Percentiles rank a stretch among this genome's conserved stretches.
Evolutionary conservation across 2,888 invertebrate species (phyloP).

Genomic region (Limnephilus auricula): DNA sequence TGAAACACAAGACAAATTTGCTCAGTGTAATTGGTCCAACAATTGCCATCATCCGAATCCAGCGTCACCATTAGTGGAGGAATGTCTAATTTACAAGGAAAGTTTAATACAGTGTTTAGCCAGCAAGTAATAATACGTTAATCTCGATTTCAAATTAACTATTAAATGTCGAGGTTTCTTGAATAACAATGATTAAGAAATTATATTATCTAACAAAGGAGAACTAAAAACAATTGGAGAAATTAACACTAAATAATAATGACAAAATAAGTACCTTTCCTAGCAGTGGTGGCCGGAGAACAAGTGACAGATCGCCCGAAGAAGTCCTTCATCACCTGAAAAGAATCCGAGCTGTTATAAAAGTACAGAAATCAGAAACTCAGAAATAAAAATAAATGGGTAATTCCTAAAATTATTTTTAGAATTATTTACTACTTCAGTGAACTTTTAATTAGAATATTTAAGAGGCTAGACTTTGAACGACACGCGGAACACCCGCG

Average conservation of each 20-base stretch:
- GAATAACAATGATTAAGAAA: neutral
- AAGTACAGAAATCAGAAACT: neutral
- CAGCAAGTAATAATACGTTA: neutral
- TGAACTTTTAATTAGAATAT: too few species aligned
- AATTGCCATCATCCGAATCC: constrained; percentile 50
- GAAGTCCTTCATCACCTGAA: constrained; percentile 80
- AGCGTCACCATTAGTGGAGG: constrained; percentile 15
- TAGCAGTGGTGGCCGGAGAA: constrained; percentile 53
- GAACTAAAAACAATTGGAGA: neutral
- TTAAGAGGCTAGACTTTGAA: too few species aligned
- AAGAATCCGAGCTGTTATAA: constrained; percentile 65
- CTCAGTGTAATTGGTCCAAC: constrained; percentile 63
- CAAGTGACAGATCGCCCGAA: constrained; percentile 78
- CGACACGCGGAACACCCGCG: too few species aligned
- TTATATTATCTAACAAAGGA: neutral
- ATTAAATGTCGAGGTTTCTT: neutral
- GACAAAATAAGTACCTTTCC: constrained; percentile 33
- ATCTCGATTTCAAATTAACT: neutral
- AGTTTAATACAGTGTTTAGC: neutral
- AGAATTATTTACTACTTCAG: too few species aligned
- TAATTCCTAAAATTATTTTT: too few species aligned
- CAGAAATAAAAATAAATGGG: neutral
- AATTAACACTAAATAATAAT: neutral
- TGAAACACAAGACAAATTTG: constrained; percentile 56
- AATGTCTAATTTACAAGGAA: neutral